A percentile compares a stretch with the other conserved stretches of the same genome.
These are phyloP conservation scores for Periparus ater DNA, from an alignment of 2,797 vertebrate species.

Conservation along the genomic window DNA sequence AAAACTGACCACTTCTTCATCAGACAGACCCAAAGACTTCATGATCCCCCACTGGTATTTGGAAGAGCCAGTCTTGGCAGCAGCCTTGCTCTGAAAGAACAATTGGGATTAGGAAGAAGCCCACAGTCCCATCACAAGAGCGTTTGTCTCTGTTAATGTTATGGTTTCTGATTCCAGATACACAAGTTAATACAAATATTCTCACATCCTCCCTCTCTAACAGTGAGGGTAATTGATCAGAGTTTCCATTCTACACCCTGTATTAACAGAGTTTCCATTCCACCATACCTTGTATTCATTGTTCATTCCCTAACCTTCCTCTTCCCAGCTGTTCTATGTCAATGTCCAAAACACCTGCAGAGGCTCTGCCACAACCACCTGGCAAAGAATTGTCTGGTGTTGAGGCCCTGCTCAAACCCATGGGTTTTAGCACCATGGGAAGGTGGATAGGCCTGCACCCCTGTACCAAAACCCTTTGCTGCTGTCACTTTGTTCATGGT, in stretches of 20 bases:
- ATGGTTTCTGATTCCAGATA: not conserved
- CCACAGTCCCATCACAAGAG: not conserved
- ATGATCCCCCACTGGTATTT: conserved; percentile 97
- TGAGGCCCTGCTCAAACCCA: not conserved
- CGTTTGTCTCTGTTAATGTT: not conserved
- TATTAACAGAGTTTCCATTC: too few relatives aligned
- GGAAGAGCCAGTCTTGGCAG: conserved; percentile 87
- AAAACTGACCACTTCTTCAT: conserved; percentile 88
- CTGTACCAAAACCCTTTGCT: not conserved
- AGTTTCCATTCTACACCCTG: not conserved
- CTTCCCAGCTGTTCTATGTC: not conserved
- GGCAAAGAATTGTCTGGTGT: not conserved
- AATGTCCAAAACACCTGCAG: not conserved
- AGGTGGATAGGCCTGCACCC: not conserved
- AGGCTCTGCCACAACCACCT: not conserved
- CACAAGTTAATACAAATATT: not conserved
- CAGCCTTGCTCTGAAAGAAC: conserved; percentile 89
- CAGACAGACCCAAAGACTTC: conserved; percentile 88
- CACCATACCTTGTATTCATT: not conserved
- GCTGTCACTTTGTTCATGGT: not conserved
- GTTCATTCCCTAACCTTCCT: not conserved
- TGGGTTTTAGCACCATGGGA: fast-evolving
- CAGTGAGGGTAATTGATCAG: not conserved
- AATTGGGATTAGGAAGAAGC: not conserved
- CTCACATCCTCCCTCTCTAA: not conserved